These are phyloP conservation scores for Chrysolina haemoptera DNA, from an alignment of 2,888 invertebrate species.

Conservation along the genomic window DNA sequence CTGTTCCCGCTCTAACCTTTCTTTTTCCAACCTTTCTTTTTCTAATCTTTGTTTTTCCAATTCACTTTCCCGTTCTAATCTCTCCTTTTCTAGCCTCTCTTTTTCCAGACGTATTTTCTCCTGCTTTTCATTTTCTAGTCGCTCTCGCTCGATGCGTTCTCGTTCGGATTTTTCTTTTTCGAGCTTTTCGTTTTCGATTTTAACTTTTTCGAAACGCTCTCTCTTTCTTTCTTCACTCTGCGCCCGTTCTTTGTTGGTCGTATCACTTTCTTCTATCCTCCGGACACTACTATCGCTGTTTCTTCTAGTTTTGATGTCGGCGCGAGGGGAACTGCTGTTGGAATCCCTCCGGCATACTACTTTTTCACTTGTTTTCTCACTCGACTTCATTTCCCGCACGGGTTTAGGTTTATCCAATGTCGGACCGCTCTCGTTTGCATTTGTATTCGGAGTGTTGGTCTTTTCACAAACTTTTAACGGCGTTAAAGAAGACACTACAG, in stretches of 20 bases:
- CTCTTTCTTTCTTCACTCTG: slow-evolving; percentile 67
- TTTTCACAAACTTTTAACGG: slow-evolving; percentile 55
- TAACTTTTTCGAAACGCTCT: slow-evolving; percentile 67
- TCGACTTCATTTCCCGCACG: slow-evolving; percentile 56
- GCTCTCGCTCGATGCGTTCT: slow-evolving; percentile 65
- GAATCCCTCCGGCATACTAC: slow-evolving; percentile 59
- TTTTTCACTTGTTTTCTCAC: slow-evolving; percentile 61
- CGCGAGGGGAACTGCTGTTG: slow-evolving; percentile 56
- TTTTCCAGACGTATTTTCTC: slow-evolving; percentile 67
- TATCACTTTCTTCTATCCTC: slow-evolving; percentile 60
- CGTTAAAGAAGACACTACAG: slow-evolving; percentile 57
- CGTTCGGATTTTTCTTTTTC: slow-evolving; percentile 62
- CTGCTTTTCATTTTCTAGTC: slow-evolving; percentile 64
- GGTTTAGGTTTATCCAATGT: slow-evolving; percentile 48
- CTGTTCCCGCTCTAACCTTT: slow-evolving; percentile 64
- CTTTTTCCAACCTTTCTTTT: slow-evolving; percentile 68
- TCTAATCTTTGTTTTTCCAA: slow-evolving; percentile 64
- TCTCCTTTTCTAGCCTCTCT: slow-evolving; percentile 68
- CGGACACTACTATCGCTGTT: slow-evolving; percentile 63
- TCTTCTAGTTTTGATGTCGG: slow-evolving; percentile 61
- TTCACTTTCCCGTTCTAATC: slow-evolving; percentile 65
- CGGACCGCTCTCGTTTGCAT: slow-evolving; percentile 44
- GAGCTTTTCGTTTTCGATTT: slow-evolving; percentile 59
- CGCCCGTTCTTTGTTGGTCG: slow-evolving; percentile 60
- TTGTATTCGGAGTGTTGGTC: slow-evolving; percentile 57